Evolutionary conservation across 1,140 invertebrate genomes (phyloP), one percentile per base, ranked within the genome.

Genomic region (Vanessa tameamea): DNA sequence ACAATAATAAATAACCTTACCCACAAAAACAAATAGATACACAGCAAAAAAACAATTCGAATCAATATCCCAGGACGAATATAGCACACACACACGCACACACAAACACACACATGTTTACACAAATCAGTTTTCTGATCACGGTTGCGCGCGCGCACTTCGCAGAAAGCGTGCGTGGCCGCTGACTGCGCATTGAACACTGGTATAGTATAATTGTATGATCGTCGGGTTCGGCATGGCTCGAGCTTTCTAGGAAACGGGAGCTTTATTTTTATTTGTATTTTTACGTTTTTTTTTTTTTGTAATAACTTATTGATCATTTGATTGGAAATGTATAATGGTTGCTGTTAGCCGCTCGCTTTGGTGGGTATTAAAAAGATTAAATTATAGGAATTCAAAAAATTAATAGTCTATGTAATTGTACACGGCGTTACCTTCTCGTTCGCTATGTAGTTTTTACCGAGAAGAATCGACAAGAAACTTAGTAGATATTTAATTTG

Each of bases 111-210:
- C 67, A 76, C 70, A 78, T 70, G 74, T 20, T 20, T 47, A 70
- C 76, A 76, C 72, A 67, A 47, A 83, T 88, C 79, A 83, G 76
- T 81, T 79, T 87, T 84, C 85, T 73, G 65, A 82, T 81, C 84
- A 85, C 84, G 87, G 15, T 9, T 48, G 23, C 47, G 72, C 81
- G 59, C 47, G 79, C 80, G 78, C 81, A 77, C 72, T 88, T 87
- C 85, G 81, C 20, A 69, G 87, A 88, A 88, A 74, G 78, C 83
- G 85, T 87, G 82, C 82, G 85, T 75, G 57, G 70, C 23, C 64
- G 59, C 37, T 77, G 77, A 82, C 77, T 63, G 76, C 85, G 81
- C 74, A 66, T 64, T 59, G 61, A 63, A 69, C 73, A 85, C 82
- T 85, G 79, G 69, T 63, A 69, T 77, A 23, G 20, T 51, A n/a